Evolutionary conservation across 2,113 vertebrate genomes (phyloP), one percentile per base, ranked within the genome.

Genomic region (Eubucco bourcierii): DNA sequence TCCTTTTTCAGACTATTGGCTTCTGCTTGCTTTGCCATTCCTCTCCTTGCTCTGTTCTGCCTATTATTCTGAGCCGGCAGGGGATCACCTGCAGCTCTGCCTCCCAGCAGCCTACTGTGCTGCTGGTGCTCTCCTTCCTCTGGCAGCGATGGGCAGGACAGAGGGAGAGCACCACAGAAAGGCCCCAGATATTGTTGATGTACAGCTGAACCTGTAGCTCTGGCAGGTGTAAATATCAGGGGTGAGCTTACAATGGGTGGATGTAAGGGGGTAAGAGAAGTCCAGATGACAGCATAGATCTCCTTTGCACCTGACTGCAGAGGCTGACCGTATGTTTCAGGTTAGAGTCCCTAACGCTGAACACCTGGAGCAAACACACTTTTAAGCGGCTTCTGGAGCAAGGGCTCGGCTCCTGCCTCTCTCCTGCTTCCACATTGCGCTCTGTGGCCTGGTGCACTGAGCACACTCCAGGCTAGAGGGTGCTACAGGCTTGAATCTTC

Each of bases 391-490:
- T 58, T 31, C 68, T 78, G 77, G 56, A 52, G 10, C 34, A 47
- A 31, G 23, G 31, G 3, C 20, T 68, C 37, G 19, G 55, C 34
- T 66, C 41, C 55, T 53, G 59, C 21, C 7, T 33, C 61, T 39
- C 27, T 21, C 27, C 47, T 59, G 25, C 20, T 58, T 20, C 28
- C 1, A 0, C 17, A 0, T 7, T n/a, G 18, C 24, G 73, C 17
- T 3, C 39, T 1, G 0, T 31, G 84, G 33, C 11, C 67, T 52
- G 47, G 9, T 37, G 34, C 52, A 56, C 13, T 41, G 24, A 74
- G 15, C 0, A 0, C 4, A 16, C 20, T 12, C 72, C 0, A 0
- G 56, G 60, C 34, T 74, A 88, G 86, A 90, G 80, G 83, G 68
- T 93, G 68, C 64, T 90, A 6, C 41, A 64, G 53, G 29, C 55